Evolutionary conservation across 2,797 vertebrate genomes (phyloP).

Genomic region (Mormyrus hasselquistii): DNA sequence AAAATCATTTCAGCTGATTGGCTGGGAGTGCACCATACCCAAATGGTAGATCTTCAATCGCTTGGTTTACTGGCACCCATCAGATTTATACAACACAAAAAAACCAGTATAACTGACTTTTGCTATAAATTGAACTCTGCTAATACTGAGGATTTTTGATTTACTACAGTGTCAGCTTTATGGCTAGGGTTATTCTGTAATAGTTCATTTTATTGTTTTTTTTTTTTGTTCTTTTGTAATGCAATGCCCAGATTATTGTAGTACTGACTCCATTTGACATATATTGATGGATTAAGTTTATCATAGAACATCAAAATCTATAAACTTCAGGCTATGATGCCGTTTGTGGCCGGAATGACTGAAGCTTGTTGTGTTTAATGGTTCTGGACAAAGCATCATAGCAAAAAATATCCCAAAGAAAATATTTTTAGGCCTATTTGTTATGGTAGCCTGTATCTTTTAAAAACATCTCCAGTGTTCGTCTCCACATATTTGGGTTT

Average conservation of each 20-base stretch:
- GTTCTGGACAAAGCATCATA: not conserved
- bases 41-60: not conserved
- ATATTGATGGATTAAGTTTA: not conserved
- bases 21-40: not conserved
- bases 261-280: not conserved
- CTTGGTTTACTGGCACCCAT: not conserved
- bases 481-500: not conserved
- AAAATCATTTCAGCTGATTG: not conserved
- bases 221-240: not conserved
- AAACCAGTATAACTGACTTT: not conserved
- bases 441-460: not conserved
- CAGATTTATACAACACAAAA: not conserved
- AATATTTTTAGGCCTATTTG: not conserved
- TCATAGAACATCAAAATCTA: not conserved
- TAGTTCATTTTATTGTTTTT: not conserved
- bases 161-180: not conserved
- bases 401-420: not conserved
- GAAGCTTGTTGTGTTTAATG: not conserved
- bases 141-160: not conserved
- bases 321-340: not conserved
- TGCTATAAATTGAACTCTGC: not conserved
- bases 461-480: not conserved
- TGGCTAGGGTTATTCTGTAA: not conserved
- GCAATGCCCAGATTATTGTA: not conserved
- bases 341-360: not conserved